A percentile compares a stretch with the other conserved stretches of the same genome.
phyloP scores from a whole-genome alignment of 2,797 vertebrate genomes.

The Bovichtus diacanthus region DNA sequence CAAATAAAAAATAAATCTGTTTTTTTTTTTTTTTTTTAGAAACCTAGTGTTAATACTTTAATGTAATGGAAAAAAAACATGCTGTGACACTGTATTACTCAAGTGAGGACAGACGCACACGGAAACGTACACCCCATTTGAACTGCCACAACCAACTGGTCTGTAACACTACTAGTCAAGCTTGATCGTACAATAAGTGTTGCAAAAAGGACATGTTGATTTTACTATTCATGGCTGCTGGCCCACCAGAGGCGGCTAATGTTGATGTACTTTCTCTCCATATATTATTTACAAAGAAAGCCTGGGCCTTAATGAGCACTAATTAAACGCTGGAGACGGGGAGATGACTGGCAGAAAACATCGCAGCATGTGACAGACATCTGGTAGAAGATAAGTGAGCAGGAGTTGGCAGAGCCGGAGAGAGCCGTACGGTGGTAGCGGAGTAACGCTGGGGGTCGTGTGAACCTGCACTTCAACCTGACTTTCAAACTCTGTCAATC shows the following conservation, averaged over 20 bases:
- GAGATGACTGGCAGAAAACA: constrained; percentile 83
- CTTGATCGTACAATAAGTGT: constrained; percentile 59
- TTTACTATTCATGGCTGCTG: constrained; percentile 65
- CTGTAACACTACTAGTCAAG: constrained; percentile 14
- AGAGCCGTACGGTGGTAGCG: constrained; percentile 43
- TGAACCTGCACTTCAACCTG: constrained; percentile 77
- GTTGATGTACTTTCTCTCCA: constrained; percentile 73
- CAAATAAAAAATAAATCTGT: constrained; percentile 13
- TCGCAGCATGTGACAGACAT: constrained; percentile 80
- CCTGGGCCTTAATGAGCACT: constrained; percentile 79
- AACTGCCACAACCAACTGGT: constrained; percentile 31
- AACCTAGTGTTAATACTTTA: constrained; percentile 18
- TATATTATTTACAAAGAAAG: constrained; percentile 84
- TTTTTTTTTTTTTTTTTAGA: constrained; percentile 12
- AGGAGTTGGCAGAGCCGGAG: constrained; percentile 41
- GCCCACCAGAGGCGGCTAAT: constrained; percentile 74
- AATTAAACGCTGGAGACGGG: constrained; percentile 81
- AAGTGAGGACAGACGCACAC: neutral
- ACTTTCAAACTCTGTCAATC: constrained; percentile 81
- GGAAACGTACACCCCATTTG: neutral
- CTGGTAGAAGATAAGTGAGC: constrained; percentile 74
- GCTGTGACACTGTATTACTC: constrained; percentile 12
- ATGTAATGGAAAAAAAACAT: constrained; percentile 21
- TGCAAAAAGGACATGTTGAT: constrained; percentile 58
- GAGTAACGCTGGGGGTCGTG: constrained; percentile 60